These are phyloP conservation scores for Dasysyrphus tricinctus DNA, from an alignment of 2,888 invertebrate genomes.

Conservation along the genomic window DNA sequence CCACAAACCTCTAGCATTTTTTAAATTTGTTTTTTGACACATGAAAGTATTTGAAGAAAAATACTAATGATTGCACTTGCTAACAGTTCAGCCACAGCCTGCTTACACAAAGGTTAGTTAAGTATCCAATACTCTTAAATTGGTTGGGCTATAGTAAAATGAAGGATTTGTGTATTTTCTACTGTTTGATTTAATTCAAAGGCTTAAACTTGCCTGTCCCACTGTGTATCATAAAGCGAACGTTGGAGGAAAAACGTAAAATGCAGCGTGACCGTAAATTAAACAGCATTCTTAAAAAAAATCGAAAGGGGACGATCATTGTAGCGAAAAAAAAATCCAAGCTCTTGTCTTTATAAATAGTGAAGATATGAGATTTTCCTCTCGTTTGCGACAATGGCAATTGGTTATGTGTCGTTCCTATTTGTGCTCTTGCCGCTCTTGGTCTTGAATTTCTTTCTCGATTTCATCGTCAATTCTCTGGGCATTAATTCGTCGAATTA, in stretches of 20 bases:
- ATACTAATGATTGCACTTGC: too few relatives aligned
- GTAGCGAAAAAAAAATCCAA: slow-evolving; percentile 28
- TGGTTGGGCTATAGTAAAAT: too few relatives aligned
- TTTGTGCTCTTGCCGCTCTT: not conserved
- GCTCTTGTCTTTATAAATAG: slow-evolving; percentile 29
- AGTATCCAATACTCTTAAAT: too few relatives aligned
- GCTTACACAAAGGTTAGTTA: too few relatives aligned
- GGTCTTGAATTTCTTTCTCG: slow-evolving; percentile 26
- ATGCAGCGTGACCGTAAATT: slow-evolving; percentile 63
- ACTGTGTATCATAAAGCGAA: not conserved
- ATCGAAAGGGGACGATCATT: not conserved
- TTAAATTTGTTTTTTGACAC: too few relatives aligned
- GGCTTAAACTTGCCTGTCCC: not conserved
- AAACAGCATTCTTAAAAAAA: slow-evolving; percentile 53
- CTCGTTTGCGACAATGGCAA: not conserved
- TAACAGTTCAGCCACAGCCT: too few relatives aligned
- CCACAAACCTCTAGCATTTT: too few relatives aligned
- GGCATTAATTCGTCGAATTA: slow-evolving; percentile 72
- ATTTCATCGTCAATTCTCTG: slow-evolving; percentile 8
- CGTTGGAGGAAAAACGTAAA: slow-evolving; percentile 7
- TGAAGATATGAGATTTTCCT: slow-evolving; percentile 42
- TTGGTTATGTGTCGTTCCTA: not conserved
- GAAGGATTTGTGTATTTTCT: too few relatives aligned
- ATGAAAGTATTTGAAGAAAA: too few relatives aligned
- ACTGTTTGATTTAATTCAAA: not conserved